Percentiles rank a stretch among this genome's conserved stretches.
These are phyloP conservation scores for Trematomus bernacchii DNA, from an alignment of 2,797 vertebrate species.

Conservation along the genomic window DNA sequence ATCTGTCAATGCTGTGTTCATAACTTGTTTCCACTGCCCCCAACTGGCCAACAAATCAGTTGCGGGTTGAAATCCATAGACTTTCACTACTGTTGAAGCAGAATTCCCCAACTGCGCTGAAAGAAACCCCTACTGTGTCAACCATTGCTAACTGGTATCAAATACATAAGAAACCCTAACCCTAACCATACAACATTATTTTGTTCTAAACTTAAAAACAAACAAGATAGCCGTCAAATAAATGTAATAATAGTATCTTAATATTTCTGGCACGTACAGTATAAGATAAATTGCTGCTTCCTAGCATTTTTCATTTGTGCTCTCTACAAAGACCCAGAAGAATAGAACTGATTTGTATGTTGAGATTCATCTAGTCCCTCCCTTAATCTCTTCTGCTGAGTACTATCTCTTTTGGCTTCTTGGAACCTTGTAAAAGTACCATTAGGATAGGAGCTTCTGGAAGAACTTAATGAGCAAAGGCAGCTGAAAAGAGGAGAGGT, in stretches of 20 bases:
- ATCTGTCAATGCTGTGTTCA: not conserved
- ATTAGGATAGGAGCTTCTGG: slow-evolving; percentile 3
- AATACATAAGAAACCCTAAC: too few relatives aligned
- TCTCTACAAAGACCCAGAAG: slow-evolving; percentile 3
- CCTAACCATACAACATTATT: too few relatives aligned
- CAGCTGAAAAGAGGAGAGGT: slow-evolving; percentile 13
- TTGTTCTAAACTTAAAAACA: not conserved
- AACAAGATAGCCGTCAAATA: not conserved
- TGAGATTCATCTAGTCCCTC: slow-evolving; percentile 19
- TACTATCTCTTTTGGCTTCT: slow-evolving; percentile 19
- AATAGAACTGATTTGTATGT: not conserved
- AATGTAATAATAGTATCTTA: not conserved
- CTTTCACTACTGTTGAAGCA: not conserved
- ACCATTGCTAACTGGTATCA: too few relatives aligned
- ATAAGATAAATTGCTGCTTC: not conserved
- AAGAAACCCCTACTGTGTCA: not conserved
- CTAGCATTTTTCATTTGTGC: not conserved
- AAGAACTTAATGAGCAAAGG: slow-evolving; percentile 32
- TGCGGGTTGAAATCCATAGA: not conserved
- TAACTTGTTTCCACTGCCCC: not conserved
- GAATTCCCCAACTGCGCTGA: not conserved
- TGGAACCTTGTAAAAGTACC: slow-evolving; percentile 31
- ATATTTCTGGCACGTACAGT: not conserved
- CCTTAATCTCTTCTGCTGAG: slow-evolving; percentile 28
- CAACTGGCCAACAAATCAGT: not conserved